Evolutionary conservation across 1,140 invertebrate species (phyloP).

Genomic region (Oryctes rhinoceros): DNA sequence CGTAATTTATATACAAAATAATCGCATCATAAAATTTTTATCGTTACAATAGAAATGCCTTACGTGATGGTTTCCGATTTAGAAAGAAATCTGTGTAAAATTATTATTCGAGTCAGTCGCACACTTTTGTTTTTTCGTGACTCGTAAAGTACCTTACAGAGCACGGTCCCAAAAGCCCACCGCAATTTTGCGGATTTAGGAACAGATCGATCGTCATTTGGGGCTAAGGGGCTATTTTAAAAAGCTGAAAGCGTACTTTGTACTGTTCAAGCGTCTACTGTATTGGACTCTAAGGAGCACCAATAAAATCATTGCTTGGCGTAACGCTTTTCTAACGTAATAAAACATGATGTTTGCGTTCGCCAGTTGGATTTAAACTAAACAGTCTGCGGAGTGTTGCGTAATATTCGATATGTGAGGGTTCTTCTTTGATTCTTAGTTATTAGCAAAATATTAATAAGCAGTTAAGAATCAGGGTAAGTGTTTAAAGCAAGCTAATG

Average conservation of each 20-base stretch:
- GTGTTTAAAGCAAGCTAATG: too few species aligned
- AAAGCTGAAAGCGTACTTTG: conserved; percentile 61
- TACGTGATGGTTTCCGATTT: background rate
- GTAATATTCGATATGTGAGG: too few species aligned
- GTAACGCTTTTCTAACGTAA: conserved; percentile 35
- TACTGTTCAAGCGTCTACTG: conserved; percentile 52
- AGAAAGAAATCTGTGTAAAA: conserved; percentile 18
- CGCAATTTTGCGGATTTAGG: conserved; percentile 59
- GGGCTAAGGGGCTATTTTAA: conserved; percentile 60
- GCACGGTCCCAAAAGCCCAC: conserved; percentile 53
- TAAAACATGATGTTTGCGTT: conserved; percentile 34
- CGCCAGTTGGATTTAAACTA: conserved; percentile 24
- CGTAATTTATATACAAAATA: too few species aligned
- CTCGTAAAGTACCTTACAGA: conserved; percentile 44
- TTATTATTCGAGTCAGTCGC: conserved; percentile 35
- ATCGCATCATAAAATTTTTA: background rate
- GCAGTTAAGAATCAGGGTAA: too few species aligned
- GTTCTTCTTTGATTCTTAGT: too few species aligned
- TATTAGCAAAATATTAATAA: too few species aligned
- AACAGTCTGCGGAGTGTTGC: background rate
- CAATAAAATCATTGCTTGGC: conserved; percentile 57
- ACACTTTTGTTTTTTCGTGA: conserved; percentile 40
- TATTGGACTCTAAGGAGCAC: conserved; percentile 52
- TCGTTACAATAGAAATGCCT: background rate
- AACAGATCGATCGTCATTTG: conserved; percentile 60